Percentiles rank a stretch among this genome's conserved stretches.
These are phyloP conservation scores for Typhlichthys eigenmanni DNA, from an alignment of 2,797 vertebrate species.

Conservation along the genomic window DNA sequence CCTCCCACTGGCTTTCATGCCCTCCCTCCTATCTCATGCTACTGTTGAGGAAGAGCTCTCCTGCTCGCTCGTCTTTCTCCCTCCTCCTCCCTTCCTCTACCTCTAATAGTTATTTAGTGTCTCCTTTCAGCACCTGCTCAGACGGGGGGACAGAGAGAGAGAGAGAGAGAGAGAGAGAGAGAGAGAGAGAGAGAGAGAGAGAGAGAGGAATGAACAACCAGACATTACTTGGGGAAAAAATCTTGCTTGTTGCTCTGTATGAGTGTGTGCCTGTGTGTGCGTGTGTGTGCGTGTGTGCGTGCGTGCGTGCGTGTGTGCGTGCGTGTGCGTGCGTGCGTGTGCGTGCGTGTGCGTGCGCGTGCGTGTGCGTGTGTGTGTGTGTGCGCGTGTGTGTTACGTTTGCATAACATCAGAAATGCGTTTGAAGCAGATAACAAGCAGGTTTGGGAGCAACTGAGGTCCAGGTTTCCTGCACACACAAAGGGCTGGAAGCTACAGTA, in stretches of 20 bases:
- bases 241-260: conserved; percentile 29
- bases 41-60: conserved; percentile 67
- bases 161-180: background rate
- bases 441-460: conserved; percentile 11
- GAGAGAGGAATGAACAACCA: conserved; percentile 26
- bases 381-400: conserved; percentile 28
- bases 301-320: conserved; percentile 9
- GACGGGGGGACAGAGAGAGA: conserved; percentile 13
- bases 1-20: conserved; percentile 45
- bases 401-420: conserved; percentile 53
- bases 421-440: conserved; percentile 51
- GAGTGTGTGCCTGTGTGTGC: conserved; percentile 20
- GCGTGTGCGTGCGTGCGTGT: conserved; percentile 15
- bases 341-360: background rate
- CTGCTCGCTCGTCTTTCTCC: conserved; percentile 44
- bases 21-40: conserved; percentile 49
- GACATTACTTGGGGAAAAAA: conserved; percentile 37
- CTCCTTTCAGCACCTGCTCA: conserved; percentile 76
- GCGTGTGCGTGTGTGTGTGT: conserved; percentile 2
- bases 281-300: background rate
- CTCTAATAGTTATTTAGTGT: conserved; percentile 77
- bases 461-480: background rate
- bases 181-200: background rate
- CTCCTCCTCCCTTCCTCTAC: conserved; percentile 54
- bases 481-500: conserved; percentile 3